Conservation (phyloP, 2,888 invertebrate species). For the Scaptomyza parva region DNA sequence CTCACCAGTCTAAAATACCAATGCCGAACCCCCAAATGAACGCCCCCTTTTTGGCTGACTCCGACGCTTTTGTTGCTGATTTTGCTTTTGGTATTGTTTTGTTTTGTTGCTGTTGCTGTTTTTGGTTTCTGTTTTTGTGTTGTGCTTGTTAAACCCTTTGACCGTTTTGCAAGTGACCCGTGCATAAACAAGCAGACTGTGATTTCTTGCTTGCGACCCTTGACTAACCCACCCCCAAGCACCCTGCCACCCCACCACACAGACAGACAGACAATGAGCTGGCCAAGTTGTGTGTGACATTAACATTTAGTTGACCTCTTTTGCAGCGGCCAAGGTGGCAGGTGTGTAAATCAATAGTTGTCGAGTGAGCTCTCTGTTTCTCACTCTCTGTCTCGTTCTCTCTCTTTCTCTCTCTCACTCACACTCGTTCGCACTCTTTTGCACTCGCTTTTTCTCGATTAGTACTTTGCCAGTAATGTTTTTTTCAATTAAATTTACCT, state of each 20-base stretch:
- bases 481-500: slow-evolving; percentile 75
- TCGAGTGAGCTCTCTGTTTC: no score
- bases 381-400: slow-evolving; percentile 15
- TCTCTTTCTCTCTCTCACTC: background rate
- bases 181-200: slow-evolving; percentile 65
- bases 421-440: background rate
- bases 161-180: slow-evolving; percentile 74
- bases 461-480: slow-evolving; percentile 52
- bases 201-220: slow-evolving; percentile 56
- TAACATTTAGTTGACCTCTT: slow-evolving; percentile 82
- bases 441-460: background rate
- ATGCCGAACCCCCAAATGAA: slow-evolving; percentile 13
- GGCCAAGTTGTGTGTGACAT: slow-evolving; percentile 73
- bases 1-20: slow-evolving; percentile 71
- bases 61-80: slow-evolving; percentile 24
- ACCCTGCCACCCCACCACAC: slow-evolving; percentile 21
- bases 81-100: slow-evolving; percentile 36
- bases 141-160: slow-evolving; percentile 65
- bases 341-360: slow-evolving; percentile 71
- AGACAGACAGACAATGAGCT: slow-evolving; percentile 56
- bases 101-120: background rate
- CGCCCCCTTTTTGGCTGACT: background rate
- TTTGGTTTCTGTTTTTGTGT: slow-evolving; percentile 3
- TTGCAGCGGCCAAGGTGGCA: slow-evolving; percentile 78
- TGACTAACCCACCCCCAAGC: slow-evolving; percentile 14